Percentiles rank a stretch among this genome's conserved stretches.
Conservation (phyloP, 2,888 invertebrate genomes). For the Lottia scabra region DNA sequence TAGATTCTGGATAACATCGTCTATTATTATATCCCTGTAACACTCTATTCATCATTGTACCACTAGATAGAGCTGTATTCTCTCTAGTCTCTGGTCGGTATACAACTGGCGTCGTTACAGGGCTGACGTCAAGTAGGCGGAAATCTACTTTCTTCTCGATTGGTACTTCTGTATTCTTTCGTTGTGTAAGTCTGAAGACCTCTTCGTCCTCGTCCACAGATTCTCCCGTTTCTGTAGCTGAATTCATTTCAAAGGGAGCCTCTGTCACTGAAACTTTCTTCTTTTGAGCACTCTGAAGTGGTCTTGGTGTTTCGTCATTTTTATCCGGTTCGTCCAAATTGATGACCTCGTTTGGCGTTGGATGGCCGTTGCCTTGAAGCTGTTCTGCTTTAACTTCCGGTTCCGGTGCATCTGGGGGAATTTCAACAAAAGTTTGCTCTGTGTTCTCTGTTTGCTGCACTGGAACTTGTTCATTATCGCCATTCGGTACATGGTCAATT, state of each 20-base stretch:
- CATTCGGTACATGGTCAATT: neutral
- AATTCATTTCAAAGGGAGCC: neutral
- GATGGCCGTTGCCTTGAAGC: no score
- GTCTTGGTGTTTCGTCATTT: no score
- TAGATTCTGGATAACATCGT: constrained; percentile 46
- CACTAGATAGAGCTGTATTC: constrained; percentile 38
- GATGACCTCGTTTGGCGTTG: no score
- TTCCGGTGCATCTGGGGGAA: neutral
- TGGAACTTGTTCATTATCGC: neutral
- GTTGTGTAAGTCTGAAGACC: constrained; percentile 32
- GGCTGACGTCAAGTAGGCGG: constrained; percentile 43
- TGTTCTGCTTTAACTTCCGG: no score
- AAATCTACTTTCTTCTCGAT: constrained; percentile 36
- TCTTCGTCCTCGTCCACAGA: constrained; percentile 23
- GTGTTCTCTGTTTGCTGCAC: neutral
- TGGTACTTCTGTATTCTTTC: constrained; percentile 21
- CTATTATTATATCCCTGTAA: constrained; percentile 50
- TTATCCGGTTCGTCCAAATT: no score
- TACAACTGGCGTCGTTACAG: constrained; percentile 53
- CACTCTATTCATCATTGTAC: constrained; percentile 47
- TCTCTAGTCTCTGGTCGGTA: constrained; percentile 52
- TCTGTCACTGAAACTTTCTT: neutral
- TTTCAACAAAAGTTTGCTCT: no score
- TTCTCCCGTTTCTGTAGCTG: neutral
- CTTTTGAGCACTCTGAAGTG: neutral